phyloP scores from a whole-genome alignment of 2,888 invertebrate genomes.

The Liopterus haemorrhoidalis region DNA sequence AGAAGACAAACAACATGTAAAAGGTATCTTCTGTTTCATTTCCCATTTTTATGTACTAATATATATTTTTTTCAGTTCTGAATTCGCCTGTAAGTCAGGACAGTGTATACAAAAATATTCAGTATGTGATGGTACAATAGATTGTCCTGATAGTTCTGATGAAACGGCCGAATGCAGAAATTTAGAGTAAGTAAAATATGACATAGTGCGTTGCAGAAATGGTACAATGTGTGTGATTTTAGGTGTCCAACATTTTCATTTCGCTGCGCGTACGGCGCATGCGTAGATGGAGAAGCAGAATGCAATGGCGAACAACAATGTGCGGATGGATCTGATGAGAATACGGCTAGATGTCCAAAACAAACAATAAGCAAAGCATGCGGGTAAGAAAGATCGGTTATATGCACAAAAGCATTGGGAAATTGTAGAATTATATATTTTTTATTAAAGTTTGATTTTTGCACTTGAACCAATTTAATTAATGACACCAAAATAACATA shows the following conservation, averaged over 20 bases:
- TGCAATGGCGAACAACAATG: conserved; percentile 48
- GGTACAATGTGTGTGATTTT: conserved; percentile 16
- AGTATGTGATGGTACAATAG: conserved; percentile 32
- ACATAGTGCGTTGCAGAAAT: conserved; percentile 25
- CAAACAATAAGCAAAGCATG: conserved; percentile 18
- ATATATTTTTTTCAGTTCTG: too few species aligned
- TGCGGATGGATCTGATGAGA: conserved; percentile 48
- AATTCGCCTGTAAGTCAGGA: conserved; percentile 36
- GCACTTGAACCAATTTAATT: too few species aligned
- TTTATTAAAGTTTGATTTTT: background rate
- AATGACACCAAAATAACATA: too few species aligned
- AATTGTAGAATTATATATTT: background rate
- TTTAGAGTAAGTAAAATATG: conserved; percentile 26
- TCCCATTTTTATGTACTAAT: too few species aligned
- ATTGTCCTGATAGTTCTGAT: conserved; percentile 34
- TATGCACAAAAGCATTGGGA: background rate
- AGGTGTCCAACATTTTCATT: conserved; percentile 47
- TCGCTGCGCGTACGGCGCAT: conserved; percentile 50
- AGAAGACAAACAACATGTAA: too few species aligned
- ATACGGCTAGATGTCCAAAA: conserved; percentile 28
- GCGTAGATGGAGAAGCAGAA: conserved; percentile 42
- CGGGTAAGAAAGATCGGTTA: conserved; percentile 22
- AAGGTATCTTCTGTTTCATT: too few species aligned
- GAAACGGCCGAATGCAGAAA: conserved; percentile 33
- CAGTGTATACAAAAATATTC: conserved; percentile 30